Percentiles rank a stretch among this genome's conserved stretches.
These are phyloP conservation scores for Bicyclus anynana DNA, from an alignment of 1,140 invertebrate genomes.

Conservation along the genomic window DNA sequence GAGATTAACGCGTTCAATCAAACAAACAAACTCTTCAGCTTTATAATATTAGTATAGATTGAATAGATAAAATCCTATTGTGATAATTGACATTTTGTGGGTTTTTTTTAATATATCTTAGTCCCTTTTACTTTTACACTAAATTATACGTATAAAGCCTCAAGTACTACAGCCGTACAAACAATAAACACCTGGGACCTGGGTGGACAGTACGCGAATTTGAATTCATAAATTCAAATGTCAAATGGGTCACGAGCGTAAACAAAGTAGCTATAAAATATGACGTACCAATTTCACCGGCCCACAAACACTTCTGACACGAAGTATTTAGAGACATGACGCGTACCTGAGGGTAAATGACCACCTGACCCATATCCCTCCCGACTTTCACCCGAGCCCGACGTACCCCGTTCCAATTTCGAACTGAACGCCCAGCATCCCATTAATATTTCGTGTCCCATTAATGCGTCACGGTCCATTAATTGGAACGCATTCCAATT, in stretches of 20 bases:
- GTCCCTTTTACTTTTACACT: no score
- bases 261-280: slow-evolving; percentile 9
- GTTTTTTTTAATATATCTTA: no score
- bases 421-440: slow-evolving; percentile 11
- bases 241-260: slow-evolving; percentile 3
- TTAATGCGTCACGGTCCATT: slow-evolving; percentile 38
- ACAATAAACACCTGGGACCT: no score
- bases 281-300: slow-evolving; percentile 17
- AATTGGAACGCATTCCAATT: slow-evolving; percentile 72
- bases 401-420: slow-evolving; percentile 54
- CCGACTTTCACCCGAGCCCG: slow-evolving; percentile 65
- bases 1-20: no score
- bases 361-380: slow-evolving; percentile 66
- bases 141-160: no score
- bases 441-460: slow-evolving; percentile 30
- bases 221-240: neutral
- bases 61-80: no score
- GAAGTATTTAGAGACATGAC: slow-evolving; percentile 21
- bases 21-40: no score
- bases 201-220: neutral
- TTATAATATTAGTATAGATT: no score
- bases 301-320: slow-evolving; percentile 18
- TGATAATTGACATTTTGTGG: no score
- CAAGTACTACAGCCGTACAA: no score
- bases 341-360: slow-evolving; percentile 53